Evolutionary conservation across 1,140 invertebrate genomes (phyloP).

Genomic region (Leptinotarsa undecemlineata): DNA sequence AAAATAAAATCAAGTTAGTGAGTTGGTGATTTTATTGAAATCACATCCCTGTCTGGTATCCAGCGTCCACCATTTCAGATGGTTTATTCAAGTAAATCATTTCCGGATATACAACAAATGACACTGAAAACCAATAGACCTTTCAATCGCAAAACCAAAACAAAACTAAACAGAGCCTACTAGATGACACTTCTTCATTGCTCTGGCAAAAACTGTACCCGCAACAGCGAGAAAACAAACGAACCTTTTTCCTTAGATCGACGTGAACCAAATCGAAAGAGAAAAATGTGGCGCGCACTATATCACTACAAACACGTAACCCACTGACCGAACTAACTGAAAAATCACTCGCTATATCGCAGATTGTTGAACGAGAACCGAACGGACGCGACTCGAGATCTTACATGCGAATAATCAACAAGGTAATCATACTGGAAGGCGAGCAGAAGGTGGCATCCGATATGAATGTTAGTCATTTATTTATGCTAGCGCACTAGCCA

Average conservation of each 20-base stretch:
- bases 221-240: not conserved
- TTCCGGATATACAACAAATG: too few relatives aligned
- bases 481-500: not conserved
- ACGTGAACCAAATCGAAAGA: not conserved
- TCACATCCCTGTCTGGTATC: too few relatives aligned
- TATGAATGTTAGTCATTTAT: slow-evolving; percentile 4
- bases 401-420: slow-evolving; percentile 6
- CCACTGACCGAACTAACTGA: slow-evolving; percentile 7
- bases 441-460: not conserved
- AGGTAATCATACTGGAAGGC: slow-evolving; percentile 7
- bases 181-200: not conserved
- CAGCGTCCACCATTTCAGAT: too few relatives aligned
- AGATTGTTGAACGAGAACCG: slow-evolving; percentile 6
- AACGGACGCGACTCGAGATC: not conserved
- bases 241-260: not conserved
- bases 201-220: not conserved
- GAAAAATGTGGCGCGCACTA: not conserved
- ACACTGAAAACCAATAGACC: too few relatives aligned
- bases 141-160: slow-evolving; percentile 1
- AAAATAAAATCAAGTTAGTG: too few relatives aligned
- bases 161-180: not conserved
- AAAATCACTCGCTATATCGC: slow-evolving; percentile 7
- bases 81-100: too few relatives aligned
- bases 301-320: not conserved
- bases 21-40: too few relatives aligned